Evolutionary conservation across 2,113 vertebrate genomes (phyloP), one percentile per base, ranked within the genome.

Genomic region (Mesitornis unicolor): DNA sequence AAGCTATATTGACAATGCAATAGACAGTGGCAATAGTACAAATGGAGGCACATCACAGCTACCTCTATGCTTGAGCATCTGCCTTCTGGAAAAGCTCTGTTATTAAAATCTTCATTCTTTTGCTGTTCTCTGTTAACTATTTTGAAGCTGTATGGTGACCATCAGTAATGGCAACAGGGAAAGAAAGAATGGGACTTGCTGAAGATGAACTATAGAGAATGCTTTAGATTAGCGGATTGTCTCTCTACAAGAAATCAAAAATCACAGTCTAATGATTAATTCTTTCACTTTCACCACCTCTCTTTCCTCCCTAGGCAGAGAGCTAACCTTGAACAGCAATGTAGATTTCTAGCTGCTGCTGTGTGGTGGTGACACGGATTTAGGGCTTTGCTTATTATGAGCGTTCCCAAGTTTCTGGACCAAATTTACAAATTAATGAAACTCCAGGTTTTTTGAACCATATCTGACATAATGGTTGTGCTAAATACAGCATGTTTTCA

Each of bases 111-210:
- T 65, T 68, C 4, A 45, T 35, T 91, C 68, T 74, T 89, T 67
- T 1, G 0, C 20, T 33, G 2, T 61, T 75, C 93, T 43, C 26
- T 1, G 0, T 70, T 85, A 79, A 79, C 9, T 0, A 12, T 51
- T 76, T 82, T 64, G 28, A 70, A 81, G 35, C 56, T 67, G 2
- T 40, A 4, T n/a, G 16, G 33, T 47, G 42, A 60, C 50, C 29
- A 43, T 10, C 48, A 45, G 13, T 36, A 42, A 63, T 3, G 6
- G 14, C 0, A 14, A 59, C 10, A 86, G 25, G 77, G 29, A 26
- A 87, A 31, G 53, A 86, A 21, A 6, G 78, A 93, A 84, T 7
- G 7, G 11, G 33, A 65, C n/a, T 67, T 74, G 31, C 38, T 2
- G 0, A 95, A 80, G 45, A 15, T 38, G 15, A 65, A 59, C 70